Percentiles rank a stretch among this genome's conserved stretches.
These are phyloP conservation scores for Morpho helenor DNA, from an alignment of 2,888 invertebrate genomes.

Conservation along the genomic window DNA sequence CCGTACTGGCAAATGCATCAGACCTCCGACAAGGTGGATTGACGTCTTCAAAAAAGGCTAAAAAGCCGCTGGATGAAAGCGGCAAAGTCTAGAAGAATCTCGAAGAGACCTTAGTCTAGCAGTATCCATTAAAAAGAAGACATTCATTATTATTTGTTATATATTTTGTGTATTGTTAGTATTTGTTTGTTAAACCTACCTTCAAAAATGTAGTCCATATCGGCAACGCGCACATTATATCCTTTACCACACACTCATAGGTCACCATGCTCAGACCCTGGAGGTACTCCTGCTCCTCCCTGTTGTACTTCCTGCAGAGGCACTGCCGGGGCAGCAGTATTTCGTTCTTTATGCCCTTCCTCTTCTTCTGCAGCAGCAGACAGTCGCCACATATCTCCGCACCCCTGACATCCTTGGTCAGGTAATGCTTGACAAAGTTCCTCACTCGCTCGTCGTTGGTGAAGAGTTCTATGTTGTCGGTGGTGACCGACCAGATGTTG, in stretches of 20 bases:
- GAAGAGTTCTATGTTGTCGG: constrained; percentile 85
- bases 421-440: constrained; percentile 84
- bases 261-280: constrained; percentile 83
- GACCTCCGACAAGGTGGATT: too few species aligned
- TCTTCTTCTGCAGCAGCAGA: constrained; percentile 34
- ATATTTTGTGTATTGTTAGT: too few species aligned
- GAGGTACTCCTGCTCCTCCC: constrained; percentile 72
- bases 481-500: constrained; percentile 83
- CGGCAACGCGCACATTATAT: constrained; percentile 87
- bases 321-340: constrained; percentile 40
- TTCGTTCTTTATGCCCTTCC: constrained; percentile 40
- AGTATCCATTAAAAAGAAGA: too few species aligned
- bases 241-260: constrained; percentile 89
- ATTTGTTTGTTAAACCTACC: constrained; percentile 55
- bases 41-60: too few species aligned
- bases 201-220: constrained; percentile 84
- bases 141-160: too few species aligned
- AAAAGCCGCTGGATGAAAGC: too few species aligned
- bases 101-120: too few species aligned
- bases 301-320: constrained; percentile 50
- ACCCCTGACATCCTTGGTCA: constrained; percentile 48
- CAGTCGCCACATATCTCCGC: constrained; percentile 35
- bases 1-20: too few species aligned
- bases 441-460: constrained; percentile 85
- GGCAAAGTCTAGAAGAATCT: too few species aligned